These are phyloP conservation scores for Entomobrya proxima DNA, from an alignment of 2,888 invertebrate species.

Conservation along the genomic window DNA sequence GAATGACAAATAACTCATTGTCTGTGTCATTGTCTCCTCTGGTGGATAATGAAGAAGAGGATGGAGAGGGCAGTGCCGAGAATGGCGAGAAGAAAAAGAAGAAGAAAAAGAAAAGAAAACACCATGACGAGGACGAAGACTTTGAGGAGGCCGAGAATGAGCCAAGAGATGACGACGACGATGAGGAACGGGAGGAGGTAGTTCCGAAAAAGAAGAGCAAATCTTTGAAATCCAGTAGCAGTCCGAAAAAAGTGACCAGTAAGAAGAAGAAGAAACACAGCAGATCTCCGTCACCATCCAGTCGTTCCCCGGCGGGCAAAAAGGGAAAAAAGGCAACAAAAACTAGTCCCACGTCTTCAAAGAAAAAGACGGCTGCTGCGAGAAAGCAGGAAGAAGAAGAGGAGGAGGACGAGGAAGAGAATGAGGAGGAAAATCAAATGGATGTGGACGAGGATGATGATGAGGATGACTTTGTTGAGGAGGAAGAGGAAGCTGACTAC, in stretches of 20 bases:
- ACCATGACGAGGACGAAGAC: conserved; percentile 73
- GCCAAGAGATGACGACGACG: conserved; percentile 75
- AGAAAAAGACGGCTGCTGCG: conserved; percentile 43
- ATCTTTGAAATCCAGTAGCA: conserved; percentile 78
- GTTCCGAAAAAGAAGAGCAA: conserved; percentile 77
- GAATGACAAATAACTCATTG: conserved; percentile 75
- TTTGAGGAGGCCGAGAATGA: conserved; percentile 74
- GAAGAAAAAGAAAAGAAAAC: conserved; percentile 41
- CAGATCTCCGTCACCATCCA: conserved; percentile 60
- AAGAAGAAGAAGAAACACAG: conserved; percentile 64
- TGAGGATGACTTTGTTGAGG: conserved; percentile 62
- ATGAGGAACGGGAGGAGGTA: neutral
- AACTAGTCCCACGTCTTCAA: conserved; percentile 27
- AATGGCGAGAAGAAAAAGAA: conserved; percentile 46
- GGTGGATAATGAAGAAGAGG: conserved; percentile 61
- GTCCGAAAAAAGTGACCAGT: conserved; percentile 79
- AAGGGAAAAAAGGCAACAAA: conserved; percentile 62
- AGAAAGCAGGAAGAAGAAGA: conserved; percentile 41
- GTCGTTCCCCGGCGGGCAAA: conserved; percentile 20
- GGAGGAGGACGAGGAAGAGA: conserved; percentile 68
- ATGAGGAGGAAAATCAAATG: conserved; percentile 66
- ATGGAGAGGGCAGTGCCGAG: neutral
- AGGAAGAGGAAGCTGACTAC: conserved; percentile 66
- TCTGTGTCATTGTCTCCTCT: conserved; percentile 71
- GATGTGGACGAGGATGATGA: conserved; percentile 57